Evolutionary conservation across 1,140 invertebrate species (phyloP).

Genomic region (Gonatopus flavifemur): DNA sequence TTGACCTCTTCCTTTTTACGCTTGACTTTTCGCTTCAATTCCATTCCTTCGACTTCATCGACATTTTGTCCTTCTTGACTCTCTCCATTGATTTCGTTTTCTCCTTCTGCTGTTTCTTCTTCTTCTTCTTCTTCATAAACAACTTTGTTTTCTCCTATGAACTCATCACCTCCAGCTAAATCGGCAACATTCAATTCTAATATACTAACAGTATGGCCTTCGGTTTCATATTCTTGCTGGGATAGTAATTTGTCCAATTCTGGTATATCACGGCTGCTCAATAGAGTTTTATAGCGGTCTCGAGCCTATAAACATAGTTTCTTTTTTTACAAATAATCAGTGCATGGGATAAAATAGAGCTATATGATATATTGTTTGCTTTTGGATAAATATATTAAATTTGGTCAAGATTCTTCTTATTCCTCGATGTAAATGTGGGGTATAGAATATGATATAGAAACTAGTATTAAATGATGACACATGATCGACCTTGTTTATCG

Average conservation of each 20-base stretch:
- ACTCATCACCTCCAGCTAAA: constrained; percentile 65
- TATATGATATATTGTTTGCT: no score
- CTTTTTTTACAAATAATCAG: no score
- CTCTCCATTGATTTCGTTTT: constrained; percentile 42
- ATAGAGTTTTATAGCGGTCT: constrained; percentile 66
- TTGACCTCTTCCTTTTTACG: constrained; percentile 17
- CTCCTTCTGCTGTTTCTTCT: constrained; percentile 42
- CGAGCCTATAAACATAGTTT: constrained; percentile 60
- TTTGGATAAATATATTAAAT: no score
- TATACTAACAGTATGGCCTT: constrained; percentile 75
- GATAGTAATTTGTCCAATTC: constrained; percentile 68
- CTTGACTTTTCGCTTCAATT: constrained; percentile 48
- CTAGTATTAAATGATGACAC: no score
- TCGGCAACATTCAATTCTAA: constrained; percentile 69
- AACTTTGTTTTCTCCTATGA: constrained; percentile 70
- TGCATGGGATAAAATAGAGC: no score
- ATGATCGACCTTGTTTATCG: no score
- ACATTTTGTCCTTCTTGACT: constrained; percentile 37
- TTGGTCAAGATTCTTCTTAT: no score
- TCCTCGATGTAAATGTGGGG: background rate
- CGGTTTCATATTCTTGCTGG: constrained; percentile 68
- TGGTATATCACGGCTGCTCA: constrained; percentile 66
- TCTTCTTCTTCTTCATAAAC: constrained; percentile 54
- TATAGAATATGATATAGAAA: constrained; percentile 2
- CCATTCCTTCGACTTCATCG: constrained; percentile 62